Percentiles rank a stretch among this genome's conserved stretches.
Evolutionary conservation across 1,140 invertebrate genomes (phyloP).

Genomic region (Sycobia sp.): DNA sequence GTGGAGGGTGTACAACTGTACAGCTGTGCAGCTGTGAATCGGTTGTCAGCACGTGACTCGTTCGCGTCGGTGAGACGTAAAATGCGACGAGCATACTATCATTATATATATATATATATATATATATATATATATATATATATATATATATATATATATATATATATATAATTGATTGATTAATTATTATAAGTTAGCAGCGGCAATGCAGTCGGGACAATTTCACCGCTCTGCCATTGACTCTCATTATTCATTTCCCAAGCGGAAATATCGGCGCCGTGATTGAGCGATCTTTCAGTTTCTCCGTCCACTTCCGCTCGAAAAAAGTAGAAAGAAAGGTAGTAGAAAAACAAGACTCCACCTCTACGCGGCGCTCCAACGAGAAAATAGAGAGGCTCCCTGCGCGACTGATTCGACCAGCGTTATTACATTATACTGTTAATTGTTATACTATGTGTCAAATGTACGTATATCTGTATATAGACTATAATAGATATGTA

Average conservation of each 20-base stretch:
- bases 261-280: slow-evolving; percentile 13
- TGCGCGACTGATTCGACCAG: neutral
- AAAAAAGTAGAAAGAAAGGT: neutral
- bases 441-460: neutral
- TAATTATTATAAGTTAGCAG: neutral
- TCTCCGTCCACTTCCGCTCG: neutral
- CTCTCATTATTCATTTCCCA: slow-evolving; percentile 63
- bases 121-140: neutral
- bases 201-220: slow-evolving; percentile 54
- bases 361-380: neutral
- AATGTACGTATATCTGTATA: neutral
- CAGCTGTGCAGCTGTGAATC: too few species aligned
- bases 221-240: slow-evolving; percentile 60
- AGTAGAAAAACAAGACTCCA: neutral
- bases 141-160: neutral
- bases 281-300: neutral
- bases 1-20: too few species aligned
- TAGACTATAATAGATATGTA: neutral
- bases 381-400: neutral
- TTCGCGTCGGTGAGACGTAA: too few species aligned
- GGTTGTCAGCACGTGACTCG: too few species aligned
- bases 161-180: too few species aligned
- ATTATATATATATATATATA: neutral
- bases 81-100: too few species aligned
- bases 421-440: neutral